Conservation (phyloP, 92 coral and sea anemone genomes). For the Epizoanthus scotinus region DNA sequence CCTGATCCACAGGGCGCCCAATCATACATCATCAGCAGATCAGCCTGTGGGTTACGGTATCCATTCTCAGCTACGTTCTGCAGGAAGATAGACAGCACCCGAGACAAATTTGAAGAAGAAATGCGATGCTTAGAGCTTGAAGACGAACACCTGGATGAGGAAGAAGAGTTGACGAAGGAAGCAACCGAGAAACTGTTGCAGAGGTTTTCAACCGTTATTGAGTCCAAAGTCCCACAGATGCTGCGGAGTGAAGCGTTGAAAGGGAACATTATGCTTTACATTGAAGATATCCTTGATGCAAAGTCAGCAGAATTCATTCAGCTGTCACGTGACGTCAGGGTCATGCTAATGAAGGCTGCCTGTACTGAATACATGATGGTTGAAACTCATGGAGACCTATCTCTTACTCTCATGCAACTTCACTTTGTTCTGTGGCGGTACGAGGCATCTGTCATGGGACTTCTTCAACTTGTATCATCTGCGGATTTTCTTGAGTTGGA, state of each 20-base stretch:
- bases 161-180: not conserved
- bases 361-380: slow-evolving; percentile 43
- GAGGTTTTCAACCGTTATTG: slow-evolving; percentile 29
- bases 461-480: slow-evolving; percentile 48
- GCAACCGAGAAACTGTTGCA: slow-evolving; percentile 11
- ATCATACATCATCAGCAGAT: not conserved
- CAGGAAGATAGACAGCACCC: slow-evolving; percentile 11
- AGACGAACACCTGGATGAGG: not conserved
- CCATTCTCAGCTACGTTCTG: slow-evolving; percentile 17
- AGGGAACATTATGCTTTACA: slow-evolving; percentile 37
- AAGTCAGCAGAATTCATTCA: slow-evolving; percentile 41
- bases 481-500: slow-evolving; percentile 29
- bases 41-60: not conserved
- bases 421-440: slow-evolving; percentile 54
- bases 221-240: slow-evolving; percentile 29
- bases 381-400: slow-evolving; percentile 10
- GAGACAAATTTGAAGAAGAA: slow-evolving; percentile 24
- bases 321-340: slow-evolving; percentile 40
- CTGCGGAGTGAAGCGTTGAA: slow-evolving; percentile 34
- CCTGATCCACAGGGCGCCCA: slow-evolving; percentile 38
- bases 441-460: slow-evolving; percentile 33
- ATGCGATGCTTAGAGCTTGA: not conserved
- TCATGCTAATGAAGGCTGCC: slow-evolving; percentile 51
- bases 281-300: slow-evolving; percentile 54
- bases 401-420: slow-evolving; percentile 33